These are phyloP conservation scores for Drosophila kikkawai DNA, from an alignment of 1,140 invertebrate species.

Conservation along the genomic window DNA sequence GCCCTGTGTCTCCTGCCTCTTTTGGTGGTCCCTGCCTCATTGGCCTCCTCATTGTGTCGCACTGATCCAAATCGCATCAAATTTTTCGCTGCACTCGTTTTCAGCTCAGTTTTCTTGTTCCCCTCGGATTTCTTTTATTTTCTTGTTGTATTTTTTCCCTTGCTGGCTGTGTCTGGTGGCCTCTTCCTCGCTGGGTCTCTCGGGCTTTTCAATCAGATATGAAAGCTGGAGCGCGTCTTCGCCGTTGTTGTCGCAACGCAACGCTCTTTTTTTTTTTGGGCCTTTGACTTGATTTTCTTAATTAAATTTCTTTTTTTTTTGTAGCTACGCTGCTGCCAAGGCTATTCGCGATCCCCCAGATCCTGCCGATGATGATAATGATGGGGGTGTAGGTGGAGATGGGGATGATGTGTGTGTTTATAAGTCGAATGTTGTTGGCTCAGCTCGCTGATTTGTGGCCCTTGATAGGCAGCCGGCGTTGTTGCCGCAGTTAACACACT, in stretches of 20 bases:
- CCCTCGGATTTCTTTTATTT: conserved; percentile 14
- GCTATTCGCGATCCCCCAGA: conserved; percentile 49
- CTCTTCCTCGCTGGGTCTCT: conserved; percentile 59
- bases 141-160: conserved; percentile 16
- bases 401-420: conserved; percentile 81
- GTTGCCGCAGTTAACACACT: conserved; percentile 79
- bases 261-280: conserved; percentile 50
- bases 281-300: conserved; percentile 81
- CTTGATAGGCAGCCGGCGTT: conserved; percentile 62
- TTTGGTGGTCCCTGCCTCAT: conserved; percentile 69
- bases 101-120: conserved; percentile 57
- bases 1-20: conserved; percentile 60
- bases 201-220: conserved; percentile 77
- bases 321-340: conserved; percentile 75
- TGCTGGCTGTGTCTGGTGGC: conserved; percentile 38
- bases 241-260: conserved; percentile 70
- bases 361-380: conserved; percentile 53
- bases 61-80: conserved; percentile 79
- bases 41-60: conserved; percentile 75
- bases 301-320: conserved; percentile 74
- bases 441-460: conserved; percentile 69
- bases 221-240: conserved; percentile 80
- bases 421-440: conserved; percentile 69
- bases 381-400: conserved; percentile 53
- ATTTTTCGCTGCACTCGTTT: conserved; percentile 73